Evolutionary conservation across 2,797 vertebrate genomes (phyloP).

Genomic region (Sebastes glaucus): DNA sequence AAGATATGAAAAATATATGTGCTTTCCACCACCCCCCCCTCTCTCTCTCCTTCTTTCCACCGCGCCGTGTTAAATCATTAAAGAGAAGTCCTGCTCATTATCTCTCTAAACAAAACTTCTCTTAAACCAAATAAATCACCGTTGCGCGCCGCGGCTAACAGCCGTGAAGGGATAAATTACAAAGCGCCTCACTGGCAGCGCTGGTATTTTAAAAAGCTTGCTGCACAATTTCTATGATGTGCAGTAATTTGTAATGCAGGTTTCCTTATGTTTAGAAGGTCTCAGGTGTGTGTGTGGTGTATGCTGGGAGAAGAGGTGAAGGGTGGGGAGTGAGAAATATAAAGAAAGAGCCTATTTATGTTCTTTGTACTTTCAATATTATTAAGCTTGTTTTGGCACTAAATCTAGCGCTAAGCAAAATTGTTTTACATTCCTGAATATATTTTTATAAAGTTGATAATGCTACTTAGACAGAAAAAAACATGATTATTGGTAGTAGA

Average conservation of each 20-base stretch:
- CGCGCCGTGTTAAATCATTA: constrained; percentile 90
- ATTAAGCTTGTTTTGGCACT: constrained; percentile 31
- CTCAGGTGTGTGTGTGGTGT: constrained; percentile 70
- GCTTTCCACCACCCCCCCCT: constrained; percentile 45
- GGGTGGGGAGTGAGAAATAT: constrained; percentile 29
- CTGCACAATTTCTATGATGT: constrained; percentile 92
- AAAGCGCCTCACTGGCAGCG: constrained; percentile 92
- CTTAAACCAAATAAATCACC: constrained; percentile 97
- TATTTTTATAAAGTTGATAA: constrained; percentile 22
- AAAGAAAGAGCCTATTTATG: constrained; percentile 31
- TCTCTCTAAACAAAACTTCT: constrained; percentile 96
- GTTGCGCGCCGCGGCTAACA: constrained; percentile 85
- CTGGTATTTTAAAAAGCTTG: constrained; percentile 99
- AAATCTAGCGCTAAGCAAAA: constrained; percentile 44
- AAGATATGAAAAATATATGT: constrained; percentile 91
- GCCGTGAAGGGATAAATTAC: constrained; percentile 96
- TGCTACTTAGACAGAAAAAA: constrained; percentile 16
- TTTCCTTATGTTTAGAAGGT: constrained; percentile 79
- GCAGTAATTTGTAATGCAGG: constrained; percentile 88
- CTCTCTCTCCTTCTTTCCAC: constrained; percentile 69
- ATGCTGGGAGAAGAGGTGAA: constrained; percentile 56
- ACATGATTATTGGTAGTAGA: background rate
- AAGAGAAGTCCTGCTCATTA: constrained; percentile 95
- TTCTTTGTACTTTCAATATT: constrained; percentile 40
- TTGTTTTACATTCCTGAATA: constrained; percentile 4